Evolutionary conservation across 2,888 invertebrate genomes (phyloP).

Genomic region (Netelia virgata): DNA sequence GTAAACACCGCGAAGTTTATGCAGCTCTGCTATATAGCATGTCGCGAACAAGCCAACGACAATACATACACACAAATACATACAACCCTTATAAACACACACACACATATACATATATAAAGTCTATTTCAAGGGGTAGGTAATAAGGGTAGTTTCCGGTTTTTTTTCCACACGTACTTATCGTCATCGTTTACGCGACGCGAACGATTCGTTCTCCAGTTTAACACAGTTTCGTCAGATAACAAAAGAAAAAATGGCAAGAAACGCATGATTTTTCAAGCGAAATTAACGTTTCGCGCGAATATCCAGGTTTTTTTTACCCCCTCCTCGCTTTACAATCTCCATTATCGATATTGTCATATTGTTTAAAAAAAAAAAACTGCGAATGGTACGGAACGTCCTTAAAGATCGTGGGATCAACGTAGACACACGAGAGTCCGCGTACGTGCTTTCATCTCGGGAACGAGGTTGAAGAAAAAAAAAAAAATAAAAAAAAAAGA

Average conservation of each 20-base stretch:
- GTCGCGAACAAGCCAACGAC: slow-evolving; percentile 46
- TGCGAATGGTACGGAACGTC: not conserved
- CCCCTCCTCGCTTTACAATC: too few relatives aligned
- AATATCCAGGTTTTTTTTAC: too few relatives aligned
- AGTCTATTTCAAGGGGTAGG: not conserved
- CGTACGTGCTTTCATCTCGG: slow-evolving; percentile 55
- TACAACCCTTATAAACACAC: too few relatives aligned
- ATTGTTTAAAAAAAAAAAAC: too few relatives aligned
- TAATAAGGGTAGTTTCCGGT: slow-evolving; percentile 1
- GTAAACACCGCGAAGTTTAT: not conserved
- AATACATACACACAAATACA: not conserved
- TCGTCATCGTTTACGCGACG: not conserved
- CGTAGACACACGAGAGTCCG: slow-evolving; percentile 9
- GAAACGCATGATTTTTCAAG: not conserved
- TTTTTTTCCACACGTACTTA: slow-evolving; percentile 1
- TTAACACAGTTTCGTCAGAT: not conserved
- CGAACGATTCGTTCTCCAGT: too few relatives aligned
- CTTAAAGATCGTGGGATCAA: slow-evolving; percentile 2
- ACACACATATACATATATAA: not conserved
- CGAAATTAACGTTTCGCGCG: too few relatives aligned
- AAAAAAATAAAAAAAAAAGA: not conserved
- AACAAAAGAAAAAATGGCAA: not conserved
- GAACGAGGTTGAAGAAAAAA: slow-evolving; percentile 13
- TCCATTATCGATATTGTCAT: too few relatives aligned
- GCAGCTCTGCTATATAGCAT: slow-evolving; percentile 31